Base-by-base conservation (phyloP, 2,113 vertebrate species). In the Nesoenas mayeri region DNA sequence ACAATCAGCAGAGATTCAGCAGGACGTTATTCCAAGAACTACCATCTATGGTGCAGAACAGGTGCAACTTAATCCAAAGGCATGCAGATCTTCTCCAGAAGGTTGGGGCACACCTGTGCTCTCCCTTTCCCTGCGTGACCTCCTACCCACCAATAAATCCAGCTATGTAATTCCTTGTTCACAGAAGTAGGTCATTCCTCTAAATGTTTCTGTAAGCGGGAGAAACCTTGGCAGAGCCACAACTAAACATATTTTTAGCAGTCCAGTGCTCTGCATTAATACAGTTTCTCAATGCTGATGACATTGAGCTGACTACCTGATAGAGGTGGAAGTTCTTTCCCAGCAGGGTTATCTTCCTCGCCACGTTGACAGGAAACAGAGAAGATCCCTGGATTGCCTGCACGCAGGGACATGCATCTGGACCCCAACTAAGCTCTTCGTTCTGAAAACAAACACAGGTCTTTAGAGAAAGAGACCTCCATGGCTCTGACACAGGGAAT, bases 311-410 rank as follows among this genome's bases (percentile, higher is more conserved):
- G 50, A 81, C n/a, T 98, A 99, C 99, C 99, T 99, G 98, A 62
- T 99, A 99, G 58, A 99, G 98, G 60, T 98, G 98, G 90, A 99
- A 98, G 95, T 99, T 99, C 82, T 96, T 98, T 36, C 99, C 99
- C 54, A 98, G 93, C 74, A 99, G 94, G 3, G 98, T 99, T 84
- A 99, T 98, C 95, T 99, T 99, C 75, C 98, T 98, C 0, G 98
- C 98, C 70, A 98, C 98, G 0, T 98, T 97, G 88, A 99, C 98
- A 1, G 99, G 99, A 51, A 99, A 95, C 66, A 99, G 94, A 0
- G 97, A 96, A 36, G 98, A 98, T 58, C 98, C 99, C 91, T 99
- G 98, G 47, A 99, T 98, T 64, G 97, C 97, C 84, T 99, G 98
- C 71, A 99, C 99, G n/a, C 99, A 99, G 4, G 99, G 99, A 95